phyloP scores from a whole-genome alignment of 2,113 vertebrate species.

The Ceyx margarethae region DNA sequence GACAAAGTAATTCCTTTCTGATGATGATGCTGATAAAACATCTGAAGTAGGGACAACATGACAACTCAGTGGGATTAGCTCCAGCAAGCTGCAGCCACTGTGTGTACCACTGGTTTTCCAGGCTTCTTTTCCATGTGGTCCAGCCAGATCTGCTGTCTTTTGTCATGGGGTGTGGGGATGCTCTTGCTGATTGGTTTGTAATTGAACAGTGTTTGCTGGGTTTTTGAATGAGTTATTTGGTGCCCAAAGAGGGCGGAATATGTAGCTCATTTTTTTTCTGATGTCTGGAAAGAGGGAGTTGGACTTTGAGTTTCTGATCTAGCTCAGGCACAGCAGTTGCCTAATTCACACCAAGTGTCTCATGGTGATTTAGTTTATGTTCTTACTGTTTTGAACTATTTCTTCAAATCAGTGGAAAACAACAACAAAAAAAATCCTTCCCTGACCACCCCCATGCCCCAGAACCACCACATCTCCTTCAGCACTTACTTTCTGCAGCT shows the following conservation, averaged over 20 bases:
- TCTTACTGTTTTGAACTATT: background rate
- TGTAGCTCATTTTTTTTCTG: background rate
- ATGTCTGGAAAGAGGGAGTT: background rate
- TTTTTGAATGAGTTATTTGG: background rate
- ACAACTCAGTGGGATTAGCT: background rate
- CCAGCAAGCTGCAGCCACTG: background rate
- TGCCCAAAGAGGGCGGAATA: background rate
- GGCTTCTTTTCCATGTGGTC: background rate
- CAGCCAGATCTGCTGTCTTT: background rate
- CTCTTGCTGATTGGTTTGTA: background rate
- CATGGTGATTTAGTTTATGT: background rate
- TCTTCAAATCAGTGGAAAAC: background rate
- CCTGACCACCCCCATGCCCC: background rate
- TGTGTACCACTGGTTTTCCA: background rate
- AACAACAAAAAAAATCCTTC: background rate
- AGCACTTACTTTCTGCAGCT: background rate
- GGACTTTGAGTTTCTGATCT: background rate
- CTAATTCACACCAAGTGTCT: background rate
- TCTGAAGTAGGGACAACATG: background rate
- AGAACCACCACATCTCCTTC: background rate
- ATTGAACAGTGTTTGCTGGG: background rate
- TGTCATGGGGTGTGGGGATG: fast-evolving
- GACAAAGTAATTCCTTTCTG: background rate
- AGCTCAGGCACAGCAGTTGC: background rate
- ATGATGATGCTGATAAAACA: background rate